phyloP scores from a whole-genome alignment of 1,140 invertebrate species.

The Apolygus lucorum region DNA sequence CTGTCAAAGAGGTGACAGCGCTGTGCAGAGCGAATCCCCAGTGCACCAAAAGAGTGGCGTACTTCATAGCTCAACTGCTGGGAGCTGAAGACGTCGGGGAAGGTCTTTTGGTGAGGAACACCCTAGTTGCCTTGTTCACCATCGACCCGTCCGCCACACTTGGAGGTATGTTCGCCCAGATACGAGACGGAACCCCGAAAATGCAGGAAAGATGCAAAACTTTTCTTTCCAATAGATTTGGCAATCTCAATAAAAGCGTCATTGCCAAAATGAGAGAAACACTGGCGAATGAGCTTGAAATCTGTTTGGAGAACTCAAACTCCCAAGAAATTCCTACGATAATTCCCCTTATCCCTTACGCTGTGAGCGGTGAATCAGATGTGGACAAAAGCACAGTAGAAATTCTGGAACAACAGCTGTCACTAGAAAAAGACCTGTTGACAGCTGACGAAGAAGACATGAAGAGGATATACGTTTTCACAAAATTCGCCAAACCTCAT shows the following conservation, averaged over 20 bases:
- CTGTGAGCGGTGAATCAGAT: background rate
- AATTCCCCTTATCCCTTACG: background rate
- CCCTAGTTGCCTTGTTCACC: background rate
- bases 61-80: background rate
- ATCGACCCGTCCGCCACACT: background rate
- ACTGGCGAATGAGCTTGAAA: background rate
- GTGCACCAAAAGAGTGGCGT: background rate
- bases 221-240: background rate
- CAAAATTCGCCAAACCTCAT: background rate
- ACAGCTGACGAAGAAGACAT: background rate
- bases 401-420: background rate
- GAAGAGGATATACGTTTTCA: background rate
- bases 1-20: conserved; percentile 1
- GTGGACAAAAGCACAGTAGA: background rate
- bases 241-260: background rate
- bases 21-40: background rate
- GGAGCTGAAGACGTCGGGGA: conserved; percentile 5
- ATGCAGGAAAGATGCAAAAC: background rate
- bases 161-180: background rate
- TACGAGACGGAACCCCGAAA: background rate
- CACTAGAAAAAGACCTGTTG: background rate
- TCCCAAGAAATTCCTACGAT: background rate
- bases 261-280: background rate
- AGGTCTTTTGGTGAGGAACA: background rate
- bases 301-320: background rate